Percentiles rank a stretch among this genome's conserved stretches.
Conservation (phyloP, 2,113 vertebrate genomes). For the Solenodon paradoxus region DNA sequence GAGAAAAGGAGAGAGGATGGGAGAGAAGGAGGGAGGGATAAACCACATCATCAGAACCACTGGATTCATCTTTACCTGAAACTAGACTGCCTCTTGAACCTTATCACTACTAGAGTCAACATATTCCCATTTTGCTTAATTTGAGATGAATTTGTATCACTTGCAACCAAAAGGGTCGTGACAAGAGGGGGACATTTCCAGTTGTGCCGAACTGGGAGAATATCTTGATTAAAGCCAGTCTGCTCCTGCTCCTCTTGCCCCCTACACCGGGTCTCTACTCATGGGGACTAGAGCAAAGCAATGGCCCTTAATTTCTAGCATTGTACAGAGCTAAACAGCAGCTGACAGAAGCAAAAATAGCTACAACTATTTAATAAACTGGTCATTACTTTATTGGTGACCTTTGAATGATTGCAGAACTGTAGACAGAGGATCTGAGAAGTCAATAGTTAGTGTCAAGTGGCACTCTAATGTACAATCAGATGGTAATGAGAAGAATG, state of each 20-base stretch:
- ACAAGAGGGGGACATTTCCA: background rate
- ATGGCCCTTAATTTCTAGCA: background rate
- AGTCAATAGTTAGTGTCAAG: constrained; percentile 45
- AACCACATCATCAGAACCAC: background rate
- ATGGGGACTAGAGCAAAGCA: background rate
- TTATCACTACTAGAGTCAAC: background rate
- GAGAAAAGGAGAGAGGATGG: background rate
- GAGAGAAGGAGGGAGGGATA: background rate
- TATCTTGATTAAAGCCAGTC: background rate
- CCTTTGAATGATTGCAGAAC: constrained; percentile 36
- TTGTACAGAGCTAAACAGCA: background rate
- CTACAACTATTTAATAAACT: constrained; percentile 44
- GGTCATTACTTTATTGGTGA: constrained; percentile 23
- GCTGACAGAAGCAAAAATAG: background rate
- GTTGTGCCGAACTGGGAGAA: background rate
- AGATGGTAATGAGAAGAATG: background rate
- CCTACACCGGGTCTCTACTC: background rate
- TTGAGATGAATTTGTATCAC: background rate
- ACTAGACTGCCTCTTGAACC: background rate
- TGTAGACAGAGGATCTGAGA: background rate
- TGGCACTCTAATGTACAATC: background rate
- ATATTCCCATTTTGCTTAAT: background rate
- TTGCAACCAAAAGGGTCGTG: background rate
- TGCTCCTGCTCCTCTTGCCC: background rate
- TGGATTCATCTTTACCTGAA: background rate